These are phyloP conservation scores for Perizoma affinitatum DNA, from an alignment of 2,888 invertebrate genomes.

Conservation along the genomic window DNA sequence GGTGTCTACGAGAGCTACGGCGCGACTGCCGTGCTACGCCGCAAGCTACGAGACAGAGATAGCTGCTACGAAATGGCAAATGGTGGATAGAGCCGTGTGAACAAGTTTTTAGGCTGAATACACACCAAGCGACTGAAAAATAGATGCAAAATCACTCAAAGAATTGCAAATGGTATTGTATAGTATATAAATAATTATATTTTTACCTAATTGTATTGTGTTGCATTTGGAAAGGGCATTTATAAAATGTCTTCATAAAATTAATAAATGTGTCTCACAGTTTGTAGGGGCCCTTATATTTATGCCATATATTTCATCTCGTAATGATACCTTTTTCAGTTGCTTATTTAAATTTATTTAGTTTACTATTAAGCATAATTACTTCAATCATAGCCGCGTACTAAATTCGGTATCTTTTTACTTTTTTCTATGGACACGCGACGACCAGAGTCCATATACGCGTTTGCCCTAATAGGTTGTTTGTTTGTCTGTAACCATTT, in stretches of 20 bases:
- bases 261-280: background rate
- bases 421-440: no score
- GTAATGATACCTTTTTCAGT: conserved; percentile 17
- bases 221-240: no score
- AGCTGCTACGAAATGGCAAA: conserved; percentile 56
- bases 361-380: background rate
- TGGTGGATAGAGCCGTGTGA: conserved; percentile 64
- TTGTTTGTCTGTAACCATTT: no score
- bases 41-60: conserved; percentile 49
- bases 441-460: no score
- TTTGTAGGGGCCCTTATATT: conserved; percentile 6
- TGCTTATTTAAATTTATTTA: background rate
- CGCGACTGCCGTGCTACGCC: conserved; percentile 74
- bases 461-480: no score
- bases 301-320: conserved; percentile 22
- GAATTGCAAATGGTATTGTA: no score
- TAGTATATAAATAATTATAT: no score
- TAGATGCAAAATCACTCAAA: no score
- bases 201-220: no score
- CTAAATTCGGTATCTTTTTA: no score
- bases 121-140: conserved; percentile 33
- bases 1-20: conserved; percentile 61
- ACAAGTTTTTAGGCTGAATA: conserved; percentile 60
- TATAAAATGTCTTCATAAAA: no score
- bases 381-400: no score